These are phyloP conservation scores for Saccostrea cuccullata DNA, from an alignment of 1,140 invertebrate species.

Conservation along the genomic window DNA sequence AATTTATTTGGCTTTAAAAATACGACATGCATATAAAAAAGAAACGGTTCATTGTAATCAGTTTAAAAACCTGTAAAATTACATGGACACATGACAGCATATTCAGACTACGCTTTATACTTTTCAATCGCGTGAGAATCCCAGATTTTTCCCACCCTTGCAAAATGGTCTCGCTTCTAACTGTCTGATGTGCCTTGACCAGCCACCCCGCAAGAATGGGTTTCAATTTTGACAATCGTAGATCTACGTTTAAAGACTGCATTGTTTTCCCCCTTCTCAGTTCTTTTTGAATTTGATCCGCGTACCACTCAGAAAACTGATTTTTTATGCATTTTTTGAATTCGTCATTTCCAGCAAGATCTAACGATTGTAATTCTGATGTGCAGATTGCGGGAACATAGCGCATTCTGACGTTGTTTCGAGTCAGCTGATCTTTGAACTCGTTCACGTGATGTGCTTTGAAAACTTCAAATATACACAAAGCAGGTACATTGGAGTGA, in stretches of 20 bases:
- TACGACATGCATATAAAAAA: not conserved
- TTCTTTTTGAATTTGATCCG: not conserved
- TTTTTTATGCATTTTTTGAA: constrained; percentile 45
- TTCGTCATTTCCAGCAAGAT: constrained; percentile 33
- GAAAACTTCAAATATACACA: constrained; percentile 56
- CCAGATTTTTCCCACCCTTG: not conserved
- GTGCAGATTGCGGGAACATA: constrained; percentile 47
- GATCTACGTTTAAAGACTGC: too few species aligned
- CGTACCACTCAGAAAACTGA: constrained; percentile 45
- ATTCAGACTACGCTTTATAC: not conserved
- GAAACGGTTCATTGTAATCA: not conserved
- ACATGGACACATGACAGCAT: not conserved
- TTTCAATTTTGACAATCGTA: not conserved
- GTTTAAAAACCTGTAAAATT: not conserved
- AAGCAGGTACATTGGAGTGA: constrained; percentile 33
- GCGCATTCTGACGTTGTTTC: constrained; percentile 35
- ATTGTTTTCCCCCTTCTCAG: not conserved
- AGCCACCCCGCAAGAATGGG: not conserved
- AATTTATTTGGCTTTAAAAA: not conserved
- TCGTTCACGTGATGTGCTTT: constrained; percentile 50
- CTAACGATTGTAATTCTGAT: constrained; percentile 49
- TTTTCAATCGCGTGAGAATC: not conserved
- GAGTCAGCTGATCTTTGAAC: constrained; percentile 27
- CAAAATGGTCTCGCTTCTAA: not conserved
- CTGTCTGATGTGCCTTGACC: not conserved